Evolutionary conservation across 2,888 invertebrate genomes (phyloP).

Genomic region (Onchidella celtica): DNA sequence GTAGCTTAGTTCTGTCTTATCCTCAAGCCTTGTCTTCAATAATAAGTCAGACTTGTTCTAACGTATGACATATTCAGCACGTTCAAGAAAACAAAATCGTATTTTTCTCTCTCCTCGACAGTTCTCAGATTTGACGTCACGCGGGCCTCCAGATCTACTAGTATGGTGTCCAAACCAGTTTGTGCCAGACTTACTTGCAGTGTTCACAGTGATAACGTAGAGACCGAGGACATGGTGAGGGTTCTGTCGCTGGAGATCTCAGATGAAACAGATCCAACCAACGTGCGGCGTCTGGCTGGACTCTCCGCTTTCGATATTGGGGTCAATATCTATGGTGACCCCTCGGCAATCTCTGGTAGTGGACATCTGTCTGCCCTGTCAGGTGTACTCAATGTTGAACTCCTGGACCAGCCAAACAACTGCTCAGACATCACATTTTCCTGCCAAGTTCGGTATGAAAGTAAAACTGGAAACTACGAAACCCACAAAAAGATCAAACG

Average conservation of each 20-base stretch:
- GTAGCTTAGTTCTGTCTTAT: no score
- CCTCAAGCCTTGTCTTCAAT: no score
- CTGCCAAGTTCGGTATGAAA: not conserved
- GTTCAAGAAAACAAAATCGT: no score
- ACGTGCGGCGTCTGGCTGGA: not conserved
- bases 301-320: not conserved
- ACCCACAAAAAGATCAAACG: not conserved
- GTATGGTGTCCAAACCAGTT: no score
- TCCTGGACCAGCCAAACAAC: not conserved
- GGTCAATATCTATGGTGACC: not conserved
- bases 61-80: no score
- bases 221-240: no score
- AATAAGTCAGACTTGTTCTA: no score
- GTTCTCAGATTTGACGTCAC: no score
- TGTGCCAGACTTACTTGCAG: no score
- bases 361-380: not conserved
- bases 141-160: no score
- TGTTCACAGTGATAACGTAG: no score
- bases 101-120: no score
- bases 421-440: not conserved
- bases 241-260: not conserved
- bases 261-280: not conserved
- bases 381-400: not conserved
- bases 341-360: not conserved
- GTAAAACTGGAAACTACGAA: not conserved